A percentile compares a stretch with the other conserved stretches of the same genome.
These are phyloP conservation scores for Chloroclysta siterata DNA, from an alignment of 2,888 invertebrate genomes.

Conservation along the genomic window DNA sequence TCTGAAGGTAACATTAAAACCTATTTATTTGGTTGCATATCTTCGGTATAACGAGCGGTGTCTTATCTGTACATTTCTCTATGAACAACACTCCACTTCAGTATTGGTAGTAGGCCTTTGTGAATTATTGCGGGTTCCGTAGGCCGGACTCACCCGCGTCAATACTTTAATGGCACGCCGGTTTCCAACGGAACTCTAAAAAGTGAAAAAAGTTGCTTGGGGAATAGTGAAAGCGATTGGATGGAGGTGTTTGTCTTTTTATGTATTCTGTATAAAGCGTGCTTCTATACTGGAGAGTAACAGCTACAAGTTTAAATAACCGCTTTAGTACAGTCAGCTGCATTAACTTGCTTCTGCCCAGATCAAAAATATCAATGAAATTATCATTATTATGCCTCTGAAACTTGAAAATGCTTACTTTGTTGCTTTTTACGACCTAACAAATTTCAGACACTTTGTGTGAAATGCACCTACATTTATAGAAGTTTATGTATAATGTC, in stretches of 20 bases:
- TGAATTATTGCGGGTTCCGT: slow-evolving; percentile 79
- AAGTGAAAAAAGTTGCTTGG: slow-evolving; percentile 64
- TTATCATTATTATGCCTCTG: too few relatives aligned
- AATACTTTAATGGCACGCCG: slow-evolving; percentile 76
- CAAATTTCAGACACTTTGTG: too few relatives aligned
- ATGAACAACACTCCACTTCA: slow-evolving; percentile 55
- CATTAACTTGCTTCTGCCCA: too few relatives aligned
- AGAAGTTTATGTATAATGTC: too few relatives aligned
- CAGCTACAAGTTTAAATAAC: background rate
- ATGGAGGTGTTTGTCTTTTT: slow-evolving; percentile 38
- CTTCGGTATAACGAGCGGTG: background rate
- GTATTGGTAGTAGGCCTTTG: slow-evolving; percentile 77
- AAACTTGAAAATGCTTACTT: too few relatives aligned
- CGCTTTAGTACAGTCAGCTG: too few relatives aligned
- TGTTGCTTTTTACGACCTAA: too few relatives aligned
- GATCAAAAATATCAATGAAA: too few relatives aligned
- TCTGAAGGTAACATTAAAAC: too few relatives aligned
- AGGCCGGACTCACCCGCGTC: slow-evolving; percentile 63
- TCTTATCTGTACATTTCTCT: slow-evolving; percentile 46
- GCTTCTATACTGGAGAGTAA: slow-evolving; percentile 1
- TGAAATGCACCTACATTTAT: too few relatives aligned
- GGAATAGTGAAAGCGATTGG: slow-evolving; percentile 52
- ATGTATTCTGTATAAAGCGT: slow-evolving; percentile 20
- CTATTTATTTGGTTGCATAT: too few relatives aligned
- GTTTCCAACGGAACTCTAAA: slow-evolving; percentile 69